Conservation (phyloP, 1,140 invertebrate genomes). For the Monochamus saltuarius region DNA sequence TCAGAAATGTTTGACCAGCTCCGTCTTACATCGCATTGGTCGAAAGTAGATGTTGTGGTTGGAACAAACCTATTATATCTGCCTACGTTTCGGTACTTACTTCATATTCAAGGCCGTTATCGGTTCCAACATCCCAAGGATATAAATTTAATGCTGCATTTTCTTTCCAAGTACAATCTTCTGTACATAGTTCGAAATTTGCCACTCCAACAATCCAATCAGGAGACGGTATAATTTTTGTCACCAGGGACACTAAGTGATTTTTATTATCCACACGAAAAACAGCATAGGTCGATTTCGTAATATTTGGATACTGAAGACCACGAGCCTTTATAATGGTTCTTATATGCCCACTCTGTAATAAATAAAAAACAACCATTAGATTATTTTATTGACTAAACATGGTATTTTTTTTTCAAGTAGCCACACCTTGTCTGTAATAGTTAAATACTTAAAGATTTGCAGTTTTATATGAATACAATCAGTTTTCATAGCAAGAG, state of each 20-base stretch:
- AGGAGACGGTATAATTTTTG: slow-evolving; percentile 93
- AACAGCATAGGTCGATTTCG: slow-evolving; percentile 87
- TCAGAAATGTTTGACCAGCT: no score
- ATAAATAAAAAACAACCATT: no score
- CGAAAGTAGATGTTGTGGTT: no score
- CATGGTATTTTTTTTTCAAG: background rate
- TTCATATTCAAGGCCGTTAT: slow-evolving; percentile 88
- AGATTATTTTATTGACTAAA: no score
- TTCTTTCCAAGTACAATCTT: slow-evolving; percentile 90
- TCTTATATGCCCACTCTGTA: slow-evolving; percentile 83
- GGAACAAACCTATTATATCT: no score
- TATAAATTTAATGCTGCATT: slow-evolving; percentile 85
- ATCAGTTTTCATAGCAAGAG: background rate
- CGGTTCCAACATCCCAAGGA: slow-evolving; percentile 96
- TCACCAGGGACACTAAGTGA: slow-evolving; percentile 91
- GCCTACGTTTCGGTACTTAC: no score
- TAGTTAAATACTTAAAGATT: background rate
- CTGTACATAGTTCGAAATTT: slow-evolving; percentile 84
- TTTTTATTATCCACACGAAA: slow-evolving; percentile 90
- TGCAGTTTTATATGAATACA: background rate
- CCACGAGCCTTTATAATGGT: slow-evolving; percentile 98
- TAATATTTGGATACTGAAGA: slow-evolving; percentile 89
- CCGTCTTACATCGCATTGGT: no score
- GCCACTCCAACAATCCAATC: slow-evolving; percentile 98
- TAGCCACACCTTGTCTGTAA: background rate